Conservation (phyloP, 35 echinoderm and acorn worm species). For the Apostichopus californicus region DNA sequence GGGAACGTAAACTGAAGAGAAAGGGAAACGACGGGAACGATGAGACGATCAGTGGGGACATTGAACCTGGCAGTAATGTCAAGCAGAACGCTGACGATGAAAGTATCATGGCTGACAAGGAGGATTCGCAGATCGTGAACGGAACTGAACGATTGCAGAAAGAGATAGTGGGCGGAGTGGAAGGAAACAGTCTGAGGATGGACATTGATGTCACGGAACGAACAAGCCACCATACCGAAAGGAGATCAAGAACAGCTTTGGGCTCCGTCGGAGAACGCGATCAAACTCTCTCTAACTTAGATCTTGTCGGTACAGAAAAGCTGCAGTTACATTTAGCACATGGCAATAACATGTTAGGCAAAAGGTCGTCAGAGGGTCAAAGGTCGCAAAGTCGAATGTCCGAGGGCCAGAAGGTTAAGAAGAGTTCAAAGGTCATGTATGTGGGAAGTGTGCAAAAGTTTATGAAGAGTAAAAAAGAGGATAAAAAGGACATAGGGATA, state of each 20-base stretch:
- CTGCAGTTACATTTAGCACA: background rate
- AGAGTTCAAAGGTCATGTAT: constrained; percentile 45
- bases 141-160: background rate
- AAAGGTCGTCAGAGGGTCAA: background rate
- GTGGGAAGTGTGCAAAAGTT: constrained; percentile 51
- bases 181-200: background rate
- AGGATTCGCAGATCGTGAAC: background rate
- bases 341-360: background rate
- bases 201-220: background rate
- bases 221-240: background rate
- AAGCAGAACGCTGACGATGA: background rate
- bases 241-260: constrained; percentile 24
- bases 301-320: background rate
- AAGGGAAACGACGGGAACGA: background rate
- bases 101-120: background rate
- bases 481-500: background rate
- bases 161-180: background rate
- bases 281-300: background rate
- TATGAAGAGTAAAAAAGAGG: constrained; percentile 24
- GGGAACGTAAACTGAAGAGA: background rate
- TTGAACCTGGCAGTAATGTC: background rate
- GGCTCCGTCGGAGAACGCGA: constrained; percentile 10
- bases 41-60: background rate
- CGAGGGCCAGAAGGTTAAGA: background rate
- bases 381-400: constrained; percentile 18